phyloP scores from a whole-genome alignment of 2,797 vertebrate genomes.

The Phrynocephalus forsythii region DNA sequence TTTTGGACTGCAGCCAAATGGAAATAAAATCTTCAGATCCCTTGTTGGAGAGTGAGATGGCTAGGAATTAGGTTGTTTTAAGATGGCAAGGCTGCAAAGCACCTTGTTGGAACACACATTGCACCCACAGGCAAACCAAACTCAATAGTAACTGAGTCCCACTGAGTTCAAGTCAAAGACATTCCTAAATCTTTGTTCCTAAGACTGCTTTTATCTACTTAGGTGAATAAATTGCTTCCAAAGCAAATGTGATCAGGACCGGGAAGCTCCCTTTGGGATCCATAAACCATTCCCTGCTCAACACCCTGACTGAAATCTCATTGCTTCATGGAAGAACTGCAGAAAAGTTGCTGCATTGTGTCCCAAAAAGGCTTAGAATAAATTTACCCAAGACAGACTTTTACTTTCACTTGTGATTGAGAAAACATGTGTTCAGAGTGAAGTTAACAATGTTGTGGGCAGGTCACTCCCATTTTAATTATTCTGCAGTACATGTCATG shows the following conservation, averaged over 20 bases:
- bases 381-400: background rate
- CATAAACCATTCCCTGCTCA: background rate
- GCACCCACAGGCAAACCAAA: background rate
- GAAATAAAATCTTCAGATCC: background rate
- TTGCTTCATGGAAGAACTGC: background rate
- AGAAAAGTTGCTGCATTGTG: background rate
- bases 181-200: background rate
- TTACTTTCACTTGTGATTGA: background rate
- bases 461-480: background rate
- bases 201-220: background rate
- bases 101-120: background rate
- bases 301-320: background rate
- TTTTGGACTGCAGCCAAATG: background rate
- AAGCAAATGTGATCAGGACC: background rate
- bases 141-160: background rate
- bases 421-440: background rate
- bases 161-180: no score
- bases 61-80: background rate
- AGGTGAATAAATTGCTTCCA: background rate
- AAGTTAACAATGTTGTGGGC: background rate
- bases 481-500: no score
- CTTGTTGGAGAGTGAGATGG: background rate
- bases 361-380: background rate
- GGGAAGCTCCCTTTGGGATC: background rate
- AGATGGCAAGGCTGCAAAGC: background rate